Evolutionary conservation across 2,113 vertebrate species (phyloP), one percentile per base, ranked within the genome.

Genomic region (Lates calcarifer): DNA sequence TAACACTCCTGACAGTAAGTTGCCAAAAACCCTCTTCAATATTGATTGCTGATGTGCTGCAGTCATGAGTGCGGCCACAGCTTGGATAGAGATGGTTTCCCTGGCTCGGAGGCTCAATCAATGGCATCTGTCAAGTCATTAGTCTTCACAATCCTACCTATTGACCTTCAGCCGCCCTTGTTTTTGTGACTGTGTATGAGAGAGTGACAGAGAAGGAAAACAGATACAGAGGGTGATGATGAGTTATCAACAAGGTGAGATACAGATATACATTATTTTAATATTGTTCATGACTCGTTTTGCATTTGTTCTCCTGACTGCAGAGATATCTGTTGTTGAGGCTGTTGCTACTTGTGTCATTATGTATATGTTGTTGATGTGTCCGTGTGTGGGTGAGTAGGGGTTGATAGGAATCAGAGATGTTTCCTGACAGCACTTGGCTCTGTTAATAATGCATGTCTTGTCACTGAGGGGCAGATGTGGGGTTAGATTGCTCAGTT

Each of bases 401-500:
- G 61, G 55, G 68, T 62, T 64, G 73, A 83, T 82, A 45, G 77
- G 84, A 84, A 85, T 87, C 79, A 72, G 73, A 86, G 76, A 88
- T 84, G 43, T 78, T 89, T 90, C 81, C 82, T 89, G 85, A 89
- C 84, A 90, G 65, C 55, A 64, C 77, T 84, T 45, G 75, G 76
- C 71, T 81, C 70, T 63, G 75, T 94, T 90, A 94, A 94, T 94
- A 92, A 94, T 94, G 93, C 86, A 94, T 93, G 90, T 82, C 79
- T 87, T 87, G 88, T 90, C 91, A 89, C 90, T 29, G 76, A 71
- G 78, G 88, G 74, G 65, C 82, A 85, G 85, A 92, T 91, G 87
- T 53, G 26, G 82, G 86, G 77, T 83, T 89, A 87, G 87, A 93
- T 91, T 86, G 89, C 87, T 87, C 55, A 80, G 86, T 86, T 76